These are phyloP conservation scores for Caenorhabditis auriculariae DNA, from an alignment of 2,888 invertebrate genomes.

Conservation along the genomic window DNA sequence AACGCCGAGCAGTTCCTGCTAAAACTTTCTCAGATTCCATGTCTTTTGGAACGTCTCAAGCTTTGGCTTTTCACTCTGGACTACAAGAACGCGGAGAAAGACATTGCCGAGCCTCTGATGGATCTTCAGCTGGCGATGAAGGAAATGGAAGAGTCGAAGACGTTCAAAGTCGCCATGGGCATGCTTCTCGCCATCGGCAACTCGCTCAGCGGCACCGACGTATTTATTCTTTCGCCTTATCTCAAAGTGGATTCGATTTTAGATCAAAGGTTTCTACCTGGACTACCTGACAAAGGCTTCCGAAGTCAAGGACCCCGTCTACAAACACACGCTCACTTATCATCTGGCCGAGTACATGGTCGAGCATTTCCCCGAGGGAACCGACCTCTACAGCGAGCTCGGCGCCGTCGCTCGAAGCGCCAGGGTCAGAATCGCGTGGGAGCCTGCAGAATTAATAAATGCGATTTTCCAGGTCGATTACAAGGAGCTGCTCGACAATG, in stretches of 20 bases:
- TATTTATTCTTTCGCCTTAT: conserved; percentile 41
- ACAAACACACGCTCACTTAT: conserved; percentile 94
- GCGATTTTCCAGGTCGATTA: conserved; percentile 78
- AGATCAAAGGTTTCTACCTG: conserved; percentile 92
- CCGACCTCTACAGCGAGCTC: conserved; percentile 88
- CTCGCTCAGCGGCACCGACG: conserved; percentile 85
- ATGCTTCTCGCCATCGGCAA: conserved; percentile 91
- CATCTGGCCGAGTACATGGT: conserved; percentile 96
- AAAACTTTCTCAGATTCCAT: conserved; percentile 90
- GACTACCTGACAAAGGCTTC: conserved; percentile 86
- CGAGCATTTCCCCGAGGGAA: conserved; percentile 90
- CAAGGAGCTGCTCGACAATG: conserved; percentile 82
- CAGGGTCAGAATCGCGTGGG: conserved; percentile 70
- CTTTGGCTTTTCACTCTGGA: conserved; percentile 98
- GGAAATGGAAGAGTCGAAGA: conserved; percentile 84
- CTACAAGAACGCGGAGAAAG: conserved; percentile 92
- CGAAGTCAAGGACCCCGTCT: conserved; percentile 82
- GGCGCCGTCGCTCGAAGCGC: conserved; percentile 68
- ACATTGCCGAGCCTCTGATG: conserved; percentile 97
- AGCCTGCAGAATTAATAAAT: not conserved
- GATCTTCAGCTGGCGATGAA: conserved; percentile 96
- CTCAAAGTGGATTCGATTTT: conserved; percentile 17
- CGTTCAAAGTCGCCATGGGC: conserved; percentile 90
- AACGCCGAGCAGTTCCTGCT: conserved; percentile 98
- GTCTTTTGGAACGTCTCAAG: conserved; percentile 82